Evolutionary conservation across 2,797 vertebrate species (phyloP).

Genomic region (Schizothorax lantsangensis): DNA sequence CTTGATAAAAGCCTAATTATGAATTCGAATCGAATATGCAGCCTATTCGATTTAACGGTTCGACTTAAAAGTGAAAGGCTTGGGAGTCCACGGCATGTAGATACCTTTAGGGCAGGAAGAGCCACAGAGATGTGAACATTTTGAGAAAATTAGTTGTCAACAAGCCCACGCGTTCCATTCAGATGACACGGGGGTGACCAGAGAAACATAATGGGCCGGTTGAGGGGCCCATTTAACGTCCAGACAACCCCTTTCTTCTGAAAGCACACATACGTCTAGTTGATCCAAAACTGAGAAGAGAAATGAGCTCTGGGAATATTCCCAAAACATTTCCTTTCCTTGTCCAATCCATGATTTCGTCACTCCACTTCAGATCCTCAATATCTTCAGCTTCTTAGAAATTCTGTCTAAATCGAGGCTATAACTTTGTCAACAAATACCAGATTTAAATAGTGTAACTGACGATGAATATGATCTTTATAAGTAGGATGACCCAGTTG

Average conservation of each 20-base stretch:
- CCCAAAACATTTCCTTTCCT: not conserved
- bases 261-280: slow-evolving; percentile 65
- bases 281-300: slow-evolving; percentile 25
- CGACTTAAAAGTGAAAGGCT: slow-evolving; percentile 1
- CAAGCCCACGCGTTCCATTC: slow-evolving; percentile 74
- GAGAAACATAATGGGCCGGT: slow-evolving; percentile 73
- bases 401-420: not conserved
- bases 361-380: not conserved
- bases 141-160: slow-evolving; percentile 63
- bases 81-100: not conserved
- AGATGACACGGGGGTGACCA: slow-evolving; percentile 66
- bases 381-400: not conserved
- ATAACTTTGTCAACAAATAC: slow-evolving; percentile 67
- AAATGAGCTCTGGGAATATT: slow-evolving; percentile 8
- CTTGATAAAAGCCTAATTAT: not conserved
- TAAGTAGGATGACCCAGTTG: slow-evolving; percentile 86
- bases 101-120: slow-evolving; percentile 36
- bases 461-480: slow-evolving; percentile 81
- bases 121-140: slow-evolving; percentile 52
- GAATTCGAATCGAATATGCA: not conserved
- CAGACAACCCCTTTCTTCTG: slow-evolving; percentile 72
- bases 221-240: slow-evolving; percentile 69
- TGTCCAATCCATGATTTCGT: not conserved
- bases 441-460: slow-evolving; percentile 49
- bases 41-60: not conserved